Base-by-base conservation (phyloP, 2,113 vertebrate species). In the Nicator chloris region DNA sequence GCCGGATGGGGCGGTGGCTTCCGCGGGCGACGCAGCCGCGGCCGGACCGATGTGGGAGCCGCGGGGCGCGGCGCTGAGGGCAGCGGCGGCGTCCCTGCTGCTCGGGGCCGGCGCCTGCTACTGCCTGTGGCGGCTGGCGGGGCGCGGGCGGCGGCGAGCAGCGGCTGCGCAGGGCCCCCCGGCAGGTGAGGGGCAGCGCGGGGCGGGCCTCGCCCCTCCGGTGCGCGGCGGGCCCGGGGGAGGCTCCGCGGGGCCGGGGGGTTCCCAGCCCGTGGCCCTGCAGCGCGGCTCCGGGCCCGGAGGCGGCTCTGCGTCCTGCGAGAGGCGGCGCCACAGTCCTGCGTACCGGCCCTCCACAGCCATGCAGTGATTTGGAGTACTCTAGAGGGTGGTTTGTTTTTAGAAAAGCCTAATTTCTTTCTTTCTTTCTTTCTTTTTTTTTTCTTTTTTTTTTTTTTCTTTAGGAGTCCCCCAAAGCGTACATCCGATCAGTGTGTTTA, bases 361-460 rank as follows among this genome's bases (percentile, higher is more conserved):
- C 49, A 0, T 4, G 57, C 6, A 27, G 3, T 10, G 5, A 4
- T 11, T 35, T 13, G 6, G 17, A 18, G 24, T 19, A 0, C 13
- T 65, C 23, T 1, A 3, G 44, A 56, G 18, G 28, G 1, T 7
- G 31, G 2, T 15, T 60, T 10, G 2, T 16, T 22, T 63, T 50
- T 17, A n/a, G 10, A 63, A 68, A 71, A 47, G 17, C 35, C 19
- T 11, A 0, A 2, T 61, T n/a, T 16, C 6, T 10, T 10, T 15
- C 18, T 37, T 31, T 28, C 7, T 17, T 8, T n/a, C n/a, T n/a
- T n/a, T n/a, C n/a, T n/a, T n/a, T n/a, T n/a, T n/a, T n/a, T n/a
- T 39, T 30, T 24, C 8, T 24, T 7, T 6, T 30, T 53, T 47
- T 44, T 40, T 37, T 61, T 45, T 37, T 33, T 24, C 31, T 64